Percentiles rank a stretch among this genome's conserved stretches.
Conservation (phyloP, 2,113 vertebrate species). For the Heterotilapia buettikoferi region DNA sequence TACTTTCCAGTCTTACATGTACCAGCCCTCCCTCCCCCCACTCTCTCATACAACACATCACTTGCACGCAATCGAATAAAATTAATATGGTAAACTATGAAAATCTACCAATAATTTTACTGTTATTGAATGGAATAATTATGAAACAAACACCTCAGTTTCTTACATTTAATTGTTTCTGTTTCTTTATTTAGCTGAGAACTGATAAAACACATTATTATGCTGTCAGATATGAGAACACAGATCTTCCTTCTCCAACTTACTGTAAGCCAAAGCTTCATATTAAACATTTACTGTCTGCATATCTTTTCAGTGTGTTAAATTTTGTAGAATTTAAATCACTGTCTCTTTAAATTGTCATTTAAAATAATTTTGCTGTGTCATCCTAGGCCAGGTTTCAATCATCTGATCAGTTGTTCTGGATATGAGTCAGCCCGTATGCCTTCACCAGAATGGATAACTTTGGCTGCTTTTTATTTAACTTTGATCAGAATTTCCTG, state of each 20-base stretch:
- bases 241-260: background rate
- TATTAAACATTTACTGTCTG: background rate
- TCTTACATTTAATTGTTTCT: background rate
- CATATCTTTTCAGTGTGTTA: background rate
- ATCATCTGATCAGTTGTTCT: background rate
- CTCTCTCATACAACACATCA: rapidly evolving
- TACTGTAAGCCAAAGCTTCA: background rate
- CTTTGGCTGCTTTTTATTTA: too few species aligned
- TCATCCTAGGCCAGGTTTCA: background rate
- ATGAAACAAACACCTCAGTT: background rate
- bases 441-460: too few species aligned
- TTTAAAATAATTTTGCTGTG: background rate
- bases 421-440: too few species aligned
- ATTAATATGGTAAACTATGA: background rate
- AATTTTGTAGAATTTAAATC: rapidly evolving
- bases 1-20: background rate
- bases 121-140: background rate
- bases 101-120: rapidly evolving
- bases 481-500: too few species aligned
- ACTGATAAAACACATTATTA: background rate
- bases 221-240: background rate
- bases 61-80: background rate
- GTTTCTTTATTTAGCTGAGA: background rate
- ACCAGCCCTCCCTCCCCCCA: background rate
- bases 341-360: background rate